Base-by-base conservation (phyloP, 2,113 vertebrate species). In the Chloebia gouldiae region DNA sequence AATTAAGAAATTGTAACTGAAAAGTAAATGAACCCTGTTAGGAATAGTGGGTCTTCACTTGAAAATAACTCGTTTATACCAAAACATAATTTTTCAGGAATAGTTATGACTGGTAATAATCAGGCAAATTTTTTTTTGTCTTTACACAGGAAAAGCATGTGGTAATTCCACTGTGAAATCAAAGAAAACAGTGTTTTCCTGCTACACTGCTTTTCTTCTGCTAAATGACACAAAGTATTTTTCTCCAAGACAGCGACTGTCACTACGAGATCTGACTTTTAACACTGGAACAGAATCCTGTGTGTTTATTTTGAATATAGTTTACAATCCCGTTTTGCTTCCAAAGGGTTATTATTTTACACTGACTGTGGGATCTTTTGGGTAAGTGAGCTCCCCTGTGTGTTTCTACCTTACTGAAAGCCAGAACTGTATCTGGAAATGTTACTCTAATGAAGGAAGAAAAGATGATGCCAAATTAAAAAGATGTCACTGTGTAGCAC, bases 401-500 rank as follows among this genome's bases (percentile, higher is more conserved):
- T 87, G 65, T 24, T 86, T 79, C 77, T 85, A 79, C 57, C 69
- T 81, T 42, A 86, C 54, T 88, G 50, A 84, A 66, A 87, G 44
- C 31, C 82, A 88, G 35, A 93, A 89, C 53, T 64, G 51, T 42
- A 86, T 64, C 40, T 90, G 70, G 56, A 94, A 94, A 95, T 76
- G 66, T 7, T 80, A 77, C 37, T 82, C 44, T 33, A 88, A 31
- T 35, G 49, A 81, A 87, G 24, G 61, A 81, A 70, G 63, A 70
- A 82, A 92, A 54, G 13, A 59, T 66, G n/a, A 76, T 51, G 39
- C 15, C 35, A 75, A 77, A 45, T 31, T 28, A 2, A 22, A 53
- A 47, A 11, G 20, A 24, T 35, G n/a, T 24, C 56, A 11, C 33
- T 27, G 12, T 11, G 19, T 5, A 25, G 25, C 37, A 71, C 35